Evolutionary conservation across 2,888 invertebrate genomes (phyloP), one percentile per base, ranked within the genome.

Genomic region (Napeogenes inachia): DNA sequence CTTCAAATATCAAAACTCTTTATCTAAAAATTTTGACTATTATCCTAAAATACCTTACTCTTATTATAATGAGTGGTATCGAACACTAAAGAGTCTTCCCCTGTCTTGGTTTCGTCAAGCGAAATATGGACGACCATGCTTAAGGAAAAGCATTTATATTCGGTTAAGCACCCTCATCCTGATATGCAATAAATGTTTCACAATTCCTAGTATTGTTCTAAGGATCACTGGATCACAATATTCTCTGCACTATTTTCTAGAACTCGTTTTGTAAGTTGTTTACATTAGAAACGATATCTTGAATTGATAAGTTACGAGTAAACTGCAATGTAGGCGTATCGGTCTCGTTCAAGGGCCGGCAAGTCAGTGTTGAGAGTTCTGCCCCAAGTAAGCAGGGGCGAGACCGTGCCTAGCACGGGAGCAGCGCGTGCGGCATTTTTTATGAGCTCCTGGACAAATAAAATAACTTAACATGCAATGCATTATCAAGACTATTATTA

Each of bases 331-430:
- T 81, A 81, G 65, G 89, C 82, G 68, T 89, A 88, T 62, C 85
- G 85, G 73, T 84, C 83, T 61, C 82, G 79, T 62, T 80, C 81
- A 47, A 74, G 70, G 46, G 78, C 72, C 35, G 86, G 84, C 69
- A 86, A 71, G 71, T 89, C 87, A 77, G 88, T 87, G 83, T 89
- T 86, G 73, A 90, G 84, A 2, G 89, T 90, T 64, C 89, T 75
- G 68, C 89, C 89, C 90, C 90, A 90, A 32, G 87, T 87, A 70
- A 90, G 82, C 59, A 89, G 82, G 6, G 90, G 90, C 13, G 90
- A 90, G 65, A 90, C 86, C 75, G 90, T 90, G 79, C 90, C 90
- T 71, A 90, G 85, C 71, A 89, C 83, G 82, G 90, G 89, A 71
- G 89, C 89, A 85, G 88, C 88, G 84, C 89, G 89, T 58, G 72